Base-by-base conservation (phyloP, 2,797 vertebrate genomes). In the Catamblyrhynchus diadema region DNA sequence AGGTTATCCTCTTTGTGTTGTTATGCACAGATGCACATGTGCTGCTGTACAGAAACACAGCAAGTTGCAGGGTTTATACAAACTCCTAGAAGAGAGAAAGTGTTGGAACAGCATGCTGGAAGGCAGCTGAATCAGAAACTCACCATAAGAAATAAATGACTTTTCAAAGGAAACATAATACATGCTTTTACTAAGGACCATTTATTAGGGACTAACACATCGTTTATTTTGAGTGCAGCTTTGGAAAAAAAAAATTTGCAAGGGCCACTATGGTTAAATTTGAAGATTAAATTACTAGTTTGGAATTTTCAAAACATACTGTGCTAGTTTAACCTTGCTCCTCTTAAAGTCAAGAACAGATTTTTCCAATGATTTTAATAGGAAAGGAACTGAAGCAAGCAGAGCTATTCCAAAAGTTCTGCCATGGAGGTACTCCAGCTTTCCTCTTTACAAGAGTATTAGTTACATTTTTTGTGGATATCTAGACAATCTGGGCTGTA, bases 131-230 rank as follows among this genome's bases (percentile, higher is more conserved):
- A 91, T 94, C 82, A 50, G 37, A 96, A 89, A 92, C 9, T 18
- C 33, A 81, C 69, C 3, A 0, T 47, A 88, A 90, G 70, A 97
- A 91, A 82, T n/a, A 86, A 78, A 77, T 75, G 54, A 21, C 75
- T 96, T 91, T 72, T 94, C 87, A 93, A 96, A 93, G 87, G 59
- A 88, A 75, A 69, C 15, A 41, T 75, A 93, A 79, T 81, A 86
- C 59, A 33, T 59, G 81, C 51, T 86, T 86, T 88, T 94, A 94
- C 69, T 90, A 88, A 94, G 85, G 82, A 65, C 75, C 70, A 75
- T 91, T 92, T 97, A 92, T 91, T 91, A 91, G 69, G 86, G 75
- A 96, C 92, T 93, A 94, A 96, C 89, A 90, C 82, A 91, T 97
- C 74, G 0, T 95, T 96, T 92, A 96, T 93, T 93, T 86, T 89